Conservation (phyloP, 2,888 invertebrate species). For the Panzeria rudis region DNA sequence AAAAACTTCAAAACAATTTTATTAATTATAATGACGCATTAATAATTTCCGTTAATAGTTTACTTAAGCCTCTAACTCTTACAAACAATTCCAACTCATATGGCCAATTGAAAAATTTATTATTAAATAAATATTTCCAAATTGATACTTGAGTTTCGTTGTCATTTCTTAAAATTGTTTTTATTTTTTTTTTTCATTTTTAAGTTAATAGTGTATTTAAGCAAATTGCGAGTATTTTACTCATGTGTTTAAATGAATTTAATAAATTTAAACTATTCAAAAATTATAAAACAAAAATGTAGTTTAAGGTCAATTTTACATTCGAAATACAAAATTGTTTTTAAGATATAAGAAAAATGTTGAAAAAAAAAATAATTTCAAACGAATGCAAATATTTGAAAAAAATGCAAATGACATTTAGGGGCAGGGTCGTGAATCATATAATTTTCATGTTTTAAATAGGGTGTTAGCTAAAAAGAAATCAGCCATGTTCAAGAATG, state of each 20-base stretch:
- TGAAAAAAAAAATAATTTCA: constrained; percentile 20
- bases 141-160: constrained; percentile 24
- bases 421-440: background rate
- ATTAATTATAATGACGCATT: constrained; percentile 52
- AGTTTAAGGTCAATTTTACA: constrained; percentile 71
- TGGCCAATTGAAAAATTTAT: constrained; percentile 19
- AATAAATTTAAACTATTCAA: constrained; percentile 36
- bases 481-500: too few species aligned
- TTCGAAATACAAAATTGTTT: constrained; percentile 46
- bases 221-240: constrained; percentile 4
- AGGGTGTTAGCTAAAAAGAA: background rate
- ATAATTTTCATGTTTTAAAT: background rate
- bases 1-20: constrained; percentile 27
- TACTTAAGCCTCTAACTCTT: background rate
- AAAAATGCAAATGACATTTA: background rate
- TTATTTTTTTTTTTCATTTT: background rate
- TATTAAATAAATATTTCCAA: constrained; percentile 49
- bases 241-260: constrained; percentile 37
- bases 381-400: constrained; percentile 59
- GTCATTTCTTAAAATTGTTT: constrained; percentile 6
- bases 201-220: constrained; percentile 31
- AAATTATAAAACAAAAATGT: constrained; percentile 58
- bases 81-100: background rate
- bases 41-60: constrained; percentile 59
- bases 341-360: constrained; percentile 35